phyloP scores from a whole-genome alignment of 92 coral and sea anemone species.

The Actinostola sp. region DNA sequence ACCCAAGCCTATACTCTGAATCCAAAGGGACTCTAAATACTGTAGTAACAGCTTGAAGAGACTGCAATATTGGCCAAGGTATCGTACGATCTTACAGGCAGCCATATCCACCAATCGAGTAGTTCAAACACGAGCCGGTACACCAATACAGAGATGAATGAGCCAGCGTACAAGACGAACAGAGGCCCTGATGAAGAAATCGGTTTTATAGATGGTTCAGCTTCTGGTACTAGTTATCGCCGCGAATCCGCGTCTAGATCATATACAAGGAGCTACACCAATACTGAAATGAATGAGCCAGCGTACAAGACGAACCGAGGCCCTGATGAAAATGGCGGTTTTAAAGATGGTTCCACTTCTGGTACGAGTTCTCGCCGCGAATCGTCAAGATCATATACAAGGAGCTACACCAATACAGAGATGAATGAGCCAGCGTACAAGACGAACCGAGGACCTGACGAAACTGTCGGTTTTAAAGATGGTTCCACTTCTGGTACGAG shows the following conservation, averaged over 20 bases:
- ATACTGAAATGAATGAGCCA: neutral
- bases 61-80: constrained; percentile 2
- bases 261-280: neutral
- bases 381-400: neutral
- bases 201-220: neutral
- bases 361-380: neutral
- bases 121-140: neutral
- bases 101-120: neutral
- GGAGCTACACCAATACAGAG: neutral
- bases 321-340: neutral
- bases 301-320: neutral
- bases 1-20: neutral
- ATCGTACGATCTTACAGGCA: neutral
- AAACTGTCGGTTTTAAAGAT: neutral
- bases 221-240: neutral
- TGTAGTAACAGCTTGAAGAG: neutral
- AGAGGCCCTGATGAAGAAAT: neutral
- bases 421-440: neutral
- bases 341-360: neutral
- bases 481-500: neutral
- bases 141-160: neutral
- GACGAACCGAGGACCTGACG: neutral
- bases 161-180: neutral
- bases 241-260: neutral
- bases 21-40: neutral